These are phyloP conservation scores for Arrhopalites spinosus DNA, from an alignment of 2,888 invertebrate genomes.

Conservation along the genomic window DNA sequence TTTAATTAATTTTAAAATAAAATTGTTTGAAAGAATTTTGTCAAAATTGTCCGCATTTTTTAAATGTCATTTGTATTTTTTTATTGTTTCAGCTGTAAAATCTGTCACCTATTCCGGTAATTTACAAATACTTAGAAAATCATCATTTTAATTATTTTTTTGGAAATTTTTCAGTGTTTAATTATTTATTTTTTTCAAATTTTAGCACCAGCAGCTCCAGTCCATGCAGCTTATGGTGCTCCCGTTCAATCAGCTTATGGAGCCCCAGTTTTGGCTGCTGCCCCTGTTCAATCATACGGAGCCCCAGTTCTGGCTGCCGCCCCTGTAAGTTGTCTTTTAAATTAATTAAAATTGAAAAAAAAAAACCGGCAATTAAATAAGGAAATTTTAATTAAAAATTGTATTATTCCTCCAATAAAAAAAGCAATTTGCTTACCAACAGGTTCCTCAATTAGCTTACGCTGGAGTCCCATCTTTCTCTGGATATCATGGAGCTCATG, in stretches of 20 bases:
- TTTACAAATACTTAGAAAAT: too few species aligned
- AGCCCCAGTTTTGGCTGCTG: too few species aligned
- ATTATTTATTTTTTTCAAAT: neutral
- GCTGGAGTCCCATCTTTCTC: slow-evolving; percentile 26
- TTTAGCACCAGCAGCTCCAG: slow-evolving; percentile 37
- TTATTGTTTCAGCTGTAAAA: slow-evolving; percentile 37
- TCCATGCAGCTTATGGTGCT: neutral
- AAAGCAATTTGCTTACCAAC: neutral
- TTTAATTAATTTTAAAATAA: too few species aligned
- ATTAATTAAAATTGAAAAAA: too few species aligned
- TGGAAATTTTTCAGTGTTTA: neutral
- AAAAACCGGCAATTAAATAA: too few species aligned
- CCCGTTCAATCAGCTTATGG: neutral
- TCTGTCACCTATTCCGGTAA: slow-evolving; percentile 6
- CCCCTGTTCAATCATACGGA: too few species aligned
- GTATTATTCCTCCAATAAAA: neutral
- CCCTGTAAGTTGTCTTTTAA: too few species aligned
- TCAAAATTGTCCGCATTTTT: too few species aligned
- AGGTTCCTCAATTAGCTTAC: slow-evolving; percentile 12
- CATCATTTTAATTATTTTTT: neutral
- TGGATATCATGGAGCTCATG: slow-evolving; percentile 38
- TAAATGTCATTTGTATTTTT: too few species aligned
- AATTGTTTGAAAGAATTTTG: too few species aligned
- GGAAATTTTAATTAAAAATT: neutral
- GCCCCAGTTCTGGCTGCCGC: too few species aligned